Evolutionary conservation across 2,113 vertebrate genomes (phyloP), one percentile per base, ranked within the genome.

Genomic region (Sylvia atricapilla): DNA sequence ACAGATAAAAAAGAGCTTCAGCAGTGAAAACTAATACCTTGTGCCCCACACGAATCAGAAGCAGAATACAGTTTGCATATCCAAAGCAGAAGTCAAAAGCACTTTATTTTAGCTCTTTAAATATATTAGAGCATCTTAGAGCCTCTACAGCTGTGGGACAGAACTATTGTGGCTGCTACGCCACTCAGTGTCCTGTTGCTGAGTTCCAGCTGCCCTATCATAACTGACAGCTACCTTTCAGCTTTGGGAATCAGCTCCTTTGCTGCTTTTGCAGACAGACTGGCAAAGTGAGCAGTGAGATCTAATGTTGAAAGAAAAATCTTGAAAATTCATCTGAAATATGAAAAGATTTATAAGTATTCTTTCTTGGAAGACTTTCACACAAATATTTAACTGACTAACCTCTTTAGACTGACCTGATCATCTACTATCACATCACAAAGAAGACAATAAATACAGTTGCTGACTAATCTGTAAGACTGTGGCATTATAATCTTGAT

Each of bases 171-270:
- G 80, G 55, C 66, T 70, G 49, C 17, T 31, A 30, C 79, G 79
- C n/a, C 56, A 82, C 46, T 30, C 67, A 6, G 20, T 23, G 22
- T 22, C 73, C 67, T 87, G 21, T 12, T n/a, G 62, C n/a, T 11
- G 21, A 35, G n/a, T 28, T 28, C 43, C 77, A 89, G n/a, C 25
- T 72, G 52, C 37, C 85, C 47, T n/a, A 24, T 24, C 72, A 37
- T 0, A n/a, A 31, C 18, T 1, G 1, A 69, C 3, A 0, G 56
- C 44, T 27, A 11, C 19, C 56, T 43, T 49, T 31, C 0, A 1
- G 23, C 52, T 87, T 63, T 76, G 52, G 37, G 63, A 72, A 35
- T 18, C 67, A 75, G 30, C 37, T 60, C 44, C 10, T 66, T 52
- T 4, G 1, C 27, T 75, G 50, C 17, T 58, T 79, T 79, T 62